These are phyloP conservation scores for Agrochola lychnidis DNA, from an alignment of 2,888 invertebrate species.

Conservation along the genomic window DNA sequence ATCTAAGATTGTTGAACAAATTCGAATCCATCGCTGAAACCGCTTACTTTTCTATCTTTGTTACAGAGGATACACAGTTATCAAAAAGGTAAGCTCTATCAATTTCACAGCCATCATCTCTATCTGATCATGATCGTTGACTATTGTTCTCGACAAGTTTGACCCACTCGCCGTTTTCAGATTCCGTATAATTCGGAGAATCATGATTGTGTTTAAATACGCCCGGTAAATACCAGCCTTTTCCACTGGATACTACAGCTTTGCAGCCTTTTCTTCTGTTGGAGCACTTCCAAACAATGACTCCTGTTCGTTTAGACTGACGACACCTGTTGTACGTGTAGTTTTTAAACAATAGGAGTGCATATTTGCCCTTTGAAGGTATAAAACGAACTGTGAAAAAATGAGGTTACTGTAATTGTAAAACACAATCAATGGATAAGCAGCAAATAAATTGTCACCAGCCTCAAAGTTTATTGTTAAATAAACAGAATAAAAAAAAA, in stretches of 20 bases:
- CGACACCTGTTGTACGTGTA: slow-evolving; percentile 8
- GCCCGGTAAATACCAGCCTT: slow-evolving; percentile 3
- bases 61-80: background rate
- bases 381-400: slow-evolving; percentile 25
- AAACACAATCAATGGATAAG: background rate
- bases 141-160: background rate
- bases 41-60: background rate
- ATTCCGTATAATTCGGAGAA: background rate
- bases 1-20: background rate
- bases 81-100: too few species aligned
- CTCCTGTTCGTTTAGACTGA: slow-evolving; percentile 12
- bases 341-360: slow-evolving; percentile 18
- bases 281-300: slow-evolving; percentile 17
- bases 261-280: slow-evolving; percentile 6
- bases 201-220: slow-evolving; percentile 21
- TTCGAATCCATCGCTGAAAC: background rate
- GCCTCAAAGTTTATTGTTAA: background rate
- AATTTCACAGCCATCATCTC: background rate
- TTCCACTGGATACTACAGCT: slow-evolving; percentile 13
- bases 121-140: background rate
- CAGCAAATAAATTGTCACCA: background rate
- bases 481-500: background rate
- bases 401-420: background rate
- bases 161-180: background rate
- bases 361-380: slow-evolving; percentile 24